Evolutionary conservation across 2,888 invertebrate genomes (phyloP), one percentile per base, ranked within the genome.

Genomic region (Adelognathus sp.): DNA sequence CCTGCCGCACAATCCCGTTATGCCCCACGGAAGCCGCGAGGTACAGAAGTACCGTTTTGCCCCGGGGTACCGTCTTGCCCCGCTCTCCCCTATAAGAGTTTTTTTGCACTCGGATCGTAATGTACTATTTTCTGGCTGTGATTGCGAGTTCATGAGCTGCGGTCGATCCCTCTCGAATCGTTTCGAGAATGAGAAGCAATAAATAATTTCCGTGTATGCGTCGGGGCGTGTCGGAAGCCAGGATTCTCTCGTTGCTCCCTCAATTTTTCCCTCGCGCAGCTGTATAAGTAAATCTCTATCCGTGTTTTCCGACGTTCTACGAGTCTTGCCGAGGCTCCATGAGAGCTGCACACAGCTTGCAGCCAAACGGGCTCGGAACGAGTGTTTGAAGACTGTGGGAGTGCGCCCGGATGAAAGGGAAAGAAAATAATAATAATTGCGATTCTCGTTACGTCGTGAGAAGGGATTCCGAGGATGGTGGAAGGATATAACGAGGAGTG

Each of bases 351-450:
- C 6, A 66, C n/a, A n/a, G n/a, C 14, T 27, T 52, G 27, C 24
- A 63, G 24, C 9, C 9, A 56, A n/a, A n/a, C n/a, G n/a, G 14
- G n/a, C 24, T 24, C 36, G n/a, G n/a, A n/a, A 44, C 18, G 18
- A 60, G 9, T 21, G 5, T 27, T 16, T 36, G 14, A 16, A n/a
- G 3, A 24, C 52, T 11, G 44, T 44, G 46, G 33, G 31, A 58
- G 46, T 36, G 16, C 31, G 27, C 11, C n/a, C 29, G 39, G 56
- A 56, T 39, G 60, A 64, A 63, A 75, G 29, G 54, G 50, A 70
- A 58, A 33, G n/a, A n/a, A 54, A 60, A 60, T 36, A 54, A 69
- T 56, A 44, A 69, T 44, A 11, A n/a, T 11, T n/a, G 29, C 9
- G 46, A 44, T 31, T 24, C 33, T 21, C 16, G 31, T 9, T 41